A percentile compares a stretch with the other conserved stretches of the same genome.
These are phyloP conservation scores for Arothron firmamentum DNA, from an alignment of 2,113 vertebrate genomes.

Conservation along the genomic window DNA sequence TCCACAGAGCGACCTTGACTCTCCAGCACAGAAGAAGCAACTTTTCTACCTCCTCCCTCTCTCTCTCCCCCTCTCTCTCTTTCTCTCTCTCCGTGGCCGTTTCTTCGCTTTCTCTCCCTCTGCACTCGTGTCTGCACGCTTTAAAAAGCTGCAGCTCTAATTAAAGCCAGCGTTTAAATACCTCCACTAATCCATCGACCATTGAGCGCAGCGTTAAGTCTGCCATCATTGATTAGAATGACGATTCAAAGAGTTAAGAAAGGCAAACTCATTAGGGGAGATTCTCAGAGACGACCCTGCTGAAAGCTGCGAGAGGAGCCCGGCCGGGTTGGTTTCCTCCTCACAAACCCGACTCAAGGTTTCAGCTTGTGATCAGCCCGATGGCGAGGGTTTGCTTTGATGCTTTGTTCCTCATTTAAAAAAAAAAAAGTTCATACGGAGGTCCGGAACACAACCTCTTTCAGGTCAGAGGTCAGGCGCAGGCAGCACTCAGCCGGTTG, in stretches of 20 bases:
- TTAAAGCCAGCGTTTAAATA: constrained; percentile 71
- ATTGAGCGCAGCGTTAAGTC: constrained; percentile 60
- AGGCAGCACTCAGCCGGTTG: too few relatives aligned
- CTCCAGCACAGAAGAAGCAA: constrained; percentile 25
- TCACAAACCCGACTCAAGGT: constrained; percentile 19
- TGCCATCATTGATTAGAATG: constrained; percentile 59
- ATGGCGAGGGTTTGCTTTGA: neutral
- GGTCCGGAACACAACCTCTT: neutral
- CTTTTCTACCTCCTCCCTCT: constrained; percentile 11
- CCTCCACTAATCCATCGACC: constrained; percentile 69
- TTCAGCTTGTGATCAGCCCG: too few relatives aligned
- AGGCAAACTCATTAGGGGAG: constrained; percentile 59
- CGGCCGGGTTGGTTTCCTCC: constrained; percentile 35
- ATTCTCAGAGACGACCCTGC: constrained; percentile 47
- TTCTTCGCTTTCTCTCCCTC: too few relatives aligned
- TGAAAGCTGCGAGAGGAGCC: constrained; percentile 25
- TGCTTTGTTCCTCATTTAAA: neutral
- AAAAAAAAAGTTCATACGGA: neutral
- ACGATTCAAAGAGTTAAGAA: constrained; percentile 53
- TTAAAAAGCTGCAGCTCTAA: constrained; percentile 47
- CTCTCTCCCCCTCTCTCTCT: constrained; percentile 17
- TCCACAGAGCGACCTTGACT: constrained; percentile 64
- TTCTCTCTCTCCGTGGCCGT: constrained; percentile 1
- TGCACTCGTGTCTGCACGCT: too few relatives aligned
- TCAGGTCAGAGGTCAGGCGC: too few relatives aligned